These are phyloP conservation scores for Capreolus pygargus DNA, from an alignment of 2,113 vertebrate species.

Conservation along the genomic window DNA sequence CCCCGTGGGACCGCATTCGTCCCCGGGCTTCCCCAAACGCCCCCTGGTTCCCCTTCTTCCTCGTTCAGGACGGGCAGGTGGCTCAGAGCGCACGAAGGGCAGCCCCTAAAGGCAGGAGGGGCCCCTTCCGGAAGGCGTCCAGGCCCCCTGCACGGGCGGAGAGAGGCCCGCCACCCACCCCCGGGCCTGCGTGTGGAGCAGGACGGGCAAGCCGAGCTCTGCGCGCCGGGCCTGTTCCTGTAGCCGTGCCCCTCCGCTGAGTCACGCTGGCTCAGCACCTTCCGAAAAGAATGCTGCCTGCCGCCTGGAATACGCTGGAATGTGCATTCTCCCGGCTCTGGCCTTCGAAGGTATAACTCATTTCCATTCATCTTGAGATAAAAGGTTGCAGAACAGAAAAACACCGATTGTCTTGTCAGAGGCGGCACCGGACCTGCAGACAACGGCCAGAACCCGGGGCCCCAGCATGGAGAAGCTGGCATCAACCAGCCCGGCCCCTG, in stretches of 20 bases:
- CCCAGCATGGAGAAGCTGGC: background rate
- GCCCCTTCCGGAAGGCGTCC: background rate
- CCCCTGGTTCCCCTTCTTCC: background rate
- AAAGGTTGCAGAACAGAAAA: background rate
- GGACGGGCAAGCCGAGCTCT: background rate
- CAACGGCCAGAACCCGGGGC: background rate
- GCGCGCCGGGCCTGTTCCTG: rapidly evolving
- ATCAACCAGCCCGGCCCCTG: background rate
- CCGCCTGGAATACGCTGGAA: background rate
- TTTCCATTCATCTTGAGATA: background rate
- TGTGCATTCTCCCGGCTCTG: background rate
- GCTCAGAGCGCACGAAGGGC: background rate
- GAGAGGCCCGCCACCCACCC: background rate
- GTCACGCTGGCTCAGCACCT: background rate
- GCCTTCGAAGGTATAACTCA: background rate
- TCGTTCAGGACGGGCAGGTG: rapidly evolving
- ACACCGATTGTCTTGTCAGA: background rate
- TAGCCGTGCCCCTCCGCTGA: rapidly evolving
- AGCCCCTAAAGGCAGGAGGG: background rate
- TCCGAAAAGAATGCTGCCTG: background rate
- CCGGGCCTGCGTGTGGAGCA: background rate
- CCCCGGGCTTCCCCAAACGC: background rate
- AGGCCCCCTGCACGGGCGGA: background rate
- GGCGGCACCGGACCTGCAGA: too few species aligned
- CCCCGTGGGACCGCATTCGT: rapidly evolving